Percentiles rank a stretch among this genome's conserved stretches.
Conservation (phyloP, 2,113 vertebrate genomes). For the Plectropomus leopardus region DNA sequence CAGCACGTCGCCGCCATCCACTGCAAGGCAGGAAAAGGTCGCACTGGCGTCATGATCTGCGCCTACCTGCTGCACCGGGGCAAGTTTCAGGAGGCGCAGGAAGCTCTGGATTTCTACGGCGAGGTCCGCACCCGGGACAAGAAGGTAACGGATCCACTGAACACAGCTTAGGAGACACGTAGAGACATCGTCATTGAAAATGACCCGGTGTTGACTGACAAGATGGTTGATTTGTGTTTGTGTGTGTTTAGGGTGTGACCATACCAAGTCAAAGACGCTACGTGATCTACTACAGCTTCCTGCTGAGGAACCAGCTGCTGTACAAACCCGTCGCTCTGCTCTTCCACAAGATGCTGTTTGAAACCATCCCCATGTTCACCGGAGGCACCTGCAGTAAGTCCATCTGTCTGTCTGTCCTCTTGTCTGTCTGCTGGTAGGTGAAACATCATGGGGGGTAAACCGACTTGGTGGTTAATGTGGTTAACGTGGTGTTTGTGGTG, state of each 20-base stretch:
- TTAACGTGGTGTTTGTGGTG: background rate
- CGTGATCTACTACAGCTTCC: constrained; percentile 97
- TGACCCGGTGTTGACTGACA: too few relatives aligned
- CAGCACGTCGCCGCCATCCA: constrained; percentile 98
- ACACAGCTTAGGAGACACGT: too few relatives aligned
- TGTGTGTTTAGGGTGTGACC: constrained; percentile 91
- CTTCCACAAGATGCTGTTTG: constrained; percentile 99
- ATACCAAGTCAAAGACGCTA: constrained; percentile 98
- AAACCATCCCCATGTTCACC: constrained; percentile 99
- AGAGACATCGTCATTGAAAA: too few relatives aligned
- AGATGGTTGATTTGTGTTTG: background rate
- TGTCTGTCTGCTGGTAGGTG: too few relatives aligned
- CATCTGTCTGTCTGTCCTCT: background rate
- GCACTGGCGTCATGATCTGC: constrained; percentile 98
- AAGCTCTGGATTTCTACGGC: constrained; percentile 97
- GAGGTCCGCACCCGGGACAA: constrained; percentile 98
- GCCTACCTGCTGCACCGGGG: constrained; percentile 97
- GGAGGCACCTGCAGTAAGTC: constrained; percentile 96
- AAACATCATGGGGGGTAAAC: too few relatives aligned
- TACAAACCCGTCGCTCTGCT: constrained; percentile 97
- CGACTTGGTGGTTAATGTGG: too few relatives aligned
- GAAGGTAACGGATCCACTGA: constrained; percentile 87
- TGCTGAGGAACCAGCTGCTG: constrained; percentile 95
- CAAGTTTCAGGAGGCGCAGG: constrained; percentile 95
- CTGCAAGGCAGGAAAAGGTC: constrained; percentile 98